Percentiles rank a stretch among this genome's conserved stretches.
Conservation (phyloP, 2,113 vertebrate species). For the Papio anubis region DNA sequence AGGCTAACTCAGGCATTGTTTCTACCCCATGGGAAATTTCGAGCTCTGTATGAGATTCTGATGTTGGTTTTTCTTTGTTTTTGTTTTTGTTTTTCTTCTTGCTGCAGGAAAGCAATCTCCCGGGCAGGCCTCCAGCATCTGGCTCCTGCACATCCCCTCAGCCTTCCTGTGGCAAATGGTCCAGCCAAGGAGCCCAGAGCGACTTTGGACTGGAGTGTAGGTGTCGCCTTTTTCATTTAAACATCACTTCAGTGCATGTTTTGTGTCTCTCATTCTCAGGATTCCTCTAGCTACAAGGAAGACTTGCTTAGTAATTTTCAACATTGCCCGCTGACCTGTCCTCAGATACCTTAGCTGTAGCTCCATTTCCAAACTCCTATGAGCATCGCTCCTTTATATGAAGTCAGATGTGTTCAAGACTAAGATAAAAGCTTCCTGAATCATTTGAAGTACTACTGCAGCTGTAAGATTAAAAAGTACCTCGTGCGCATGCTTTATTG, state of each 20-base stretch:
- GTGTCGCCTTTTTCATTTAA: slow-evolving; percentile 74
- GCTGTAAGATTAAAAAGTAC: background rate
- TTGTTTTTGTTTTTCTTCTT: slow-evolving; percentile 60
- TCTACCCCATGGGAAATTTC: slow-evolving; percentile 56
- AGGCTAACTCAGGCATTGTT: slow-evolving; percentile 27
- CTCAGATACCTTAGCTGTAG: background rate
- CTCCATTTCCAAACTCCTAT: background rate
- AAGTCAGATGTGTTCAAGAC: background rate
- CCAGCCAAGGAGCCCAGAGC: slow-evolving; percentile 94
- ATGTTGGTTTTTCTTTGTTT: slow-evolving; percentile 68
- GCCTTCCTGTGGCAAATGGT: slow-evolving; percentile 92
- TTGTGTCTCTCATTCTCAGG: background rate
- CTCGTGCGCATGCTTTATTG: background rate
- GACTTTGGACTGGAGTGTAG: slow-evolving; percentile 96
- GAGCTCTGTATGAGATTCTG: slow-evolving; percentile 54
- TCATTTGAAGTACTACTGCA: background rate
- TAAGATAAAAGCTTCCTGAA: background rate
- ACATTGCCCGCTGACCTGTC: background rate
- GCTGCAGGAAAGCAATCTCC: slow-evolving; percentile 97
- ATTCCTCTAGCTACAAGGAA: background rate
- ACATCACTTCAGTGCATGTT: background rate
- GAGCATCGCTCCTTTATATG: background rate
- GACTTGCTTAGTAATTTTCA: background rate
- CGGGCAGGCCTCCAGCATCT: slow-evolving; percentile 97
- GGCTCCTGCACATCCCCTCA: slow-evolving; percentile 89